phyloP scores from a whole-genome alignment of 2,113 vertebrate genomes.

The Paracanthobrama guichenoti region DNA sequence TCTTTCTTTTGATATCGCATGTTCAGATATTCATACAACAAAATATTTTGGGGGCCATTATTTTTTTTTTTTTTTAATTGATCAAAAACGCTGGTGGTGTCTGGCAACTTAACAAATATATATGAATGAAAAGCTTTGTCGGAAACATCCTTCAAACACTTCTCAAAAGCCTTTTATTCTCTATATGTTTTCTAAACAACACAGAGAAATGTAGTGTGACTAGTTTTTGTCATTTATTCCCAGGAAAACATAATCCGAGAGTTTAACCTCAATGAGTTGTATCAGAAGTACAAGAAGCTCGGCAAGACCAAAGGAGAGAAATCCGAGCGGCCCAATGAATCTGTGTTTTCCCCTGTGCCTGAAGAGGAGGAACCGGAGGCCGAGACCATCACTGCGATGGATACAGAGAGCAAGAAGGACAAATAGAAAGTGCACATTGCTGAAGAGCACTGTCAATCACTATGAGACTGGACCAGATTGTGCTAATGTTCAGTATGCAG shows the following conservation, averaged over 20 bases:
- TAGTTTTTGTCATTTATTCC: not conserved
- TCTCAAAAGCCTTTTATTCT: not conserved
- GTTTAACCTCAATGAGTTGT: conserved; percentile 93
- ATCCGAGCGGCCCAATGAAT: conserved; percentile 59
- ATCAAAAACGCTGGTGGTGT: too few relatives aligned
- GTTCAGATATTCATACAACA: too few relatives aligned
- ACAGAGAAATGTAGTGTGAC: not conserved
- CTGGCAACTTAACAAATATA: too few relatives aligned
- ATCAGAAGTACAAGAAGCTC: conserved; percentile 88
- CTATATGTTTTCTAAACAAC: not conserved
- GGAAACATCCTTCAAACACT: not conserved
- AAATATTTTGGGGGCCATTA: too few relatives aligned
- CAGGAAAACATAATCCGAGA: conserved; percentile 96
- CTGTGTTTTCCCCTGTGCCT: conserved; percentile 66
- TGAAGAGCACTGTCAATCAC: conserved; percentile 26
- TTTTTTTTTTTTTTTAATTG: too few relatives aligned
- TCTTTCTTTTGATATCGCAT: too few relatives aligned
- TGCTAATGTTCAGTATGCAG: not conserved
- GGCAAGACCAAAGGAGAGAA: conserved; percentile 68
- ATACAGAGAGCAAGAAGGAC: conserved; percentile 86
- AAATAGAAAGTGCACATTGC: conserved; percentile 71
- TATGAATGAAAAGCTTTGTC: not conserved
- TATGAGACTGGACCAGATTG: conserved; percentile 44
- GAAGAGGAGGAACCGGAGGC: conserved; percentile 73
- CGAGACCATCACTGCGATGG: conserved; percentile 48